phyloP scores from a whole-genome alignment of 2,113 vertebrate species.

The Brachyistius frenatus region DNA sequence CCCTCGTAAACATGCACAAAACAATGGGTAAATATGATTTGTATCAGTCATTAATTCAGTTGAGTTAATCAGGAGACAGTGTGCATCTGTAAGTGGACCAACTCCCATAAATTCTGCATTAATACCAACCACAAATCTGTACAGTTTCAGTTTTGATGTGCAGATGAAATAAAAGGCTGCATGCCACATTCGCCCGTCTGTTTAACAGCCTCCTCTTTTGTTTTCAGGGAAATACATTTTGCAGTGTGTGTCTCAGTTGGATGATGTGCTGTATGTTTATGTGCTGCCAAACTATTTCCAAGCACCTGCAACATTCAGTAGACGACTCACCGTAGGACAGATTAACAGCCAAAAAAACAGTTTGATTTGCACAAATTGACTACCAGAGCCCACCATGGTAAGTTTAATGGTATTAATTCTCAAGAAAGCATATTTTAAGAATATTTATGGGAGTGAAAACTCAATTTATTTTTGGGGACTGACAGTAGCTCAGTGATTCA shows the following conservation, averaged over 20 bases:
- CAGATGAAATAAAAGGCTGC: conserved; percentile 60
- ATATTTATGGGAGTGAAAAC: neutral
- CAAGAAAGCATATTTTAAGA: conserved; percentile 21
- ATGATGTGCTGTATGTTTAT: conserved; percentile 57
- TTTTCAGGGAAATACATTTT: conserved; percentile 55
- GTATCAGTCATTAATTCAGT: neutral
- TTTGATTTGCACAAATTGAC: conserved; percentile 60
- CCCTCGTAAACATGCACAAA: neutral
- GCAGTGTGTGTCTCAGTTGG: conserved; percentile 50
- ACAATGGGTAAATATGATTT: neutral
- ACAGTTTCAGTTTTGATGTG: conserved; percentile 59
- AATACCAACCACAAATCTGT: conserved; percentile 41
- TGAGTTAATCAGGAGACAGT: neutral
- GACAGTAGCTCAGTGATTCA: neutral
- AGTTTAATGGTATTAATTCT: conserved; percentile 37
- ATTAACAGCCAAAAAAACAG: conserved; percentile 47
- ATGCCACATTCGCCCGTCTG: conserved; percentile 64
- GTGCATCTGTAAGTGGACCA: conserved; percentile 48
- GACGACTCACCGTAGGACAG: conserved; percentile 17
- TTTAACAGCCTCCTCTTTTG: conserved; percentile 56
- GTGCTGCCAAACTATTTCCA: conserved; percentile 55
- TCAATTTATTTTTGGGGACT: neutral
- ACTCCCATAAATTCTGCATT: conserved; percentile 44
- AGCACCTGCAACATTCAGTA: conserved; percentile 50
- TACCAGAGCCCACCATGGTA: conserved; percentile 32